Percentiles rank a stretch among this genome's conserved stretches.
Conservation (phyloP, 2,797 vertebrate genomes). For the Phaenicophaeus curvirostris region DNA sequence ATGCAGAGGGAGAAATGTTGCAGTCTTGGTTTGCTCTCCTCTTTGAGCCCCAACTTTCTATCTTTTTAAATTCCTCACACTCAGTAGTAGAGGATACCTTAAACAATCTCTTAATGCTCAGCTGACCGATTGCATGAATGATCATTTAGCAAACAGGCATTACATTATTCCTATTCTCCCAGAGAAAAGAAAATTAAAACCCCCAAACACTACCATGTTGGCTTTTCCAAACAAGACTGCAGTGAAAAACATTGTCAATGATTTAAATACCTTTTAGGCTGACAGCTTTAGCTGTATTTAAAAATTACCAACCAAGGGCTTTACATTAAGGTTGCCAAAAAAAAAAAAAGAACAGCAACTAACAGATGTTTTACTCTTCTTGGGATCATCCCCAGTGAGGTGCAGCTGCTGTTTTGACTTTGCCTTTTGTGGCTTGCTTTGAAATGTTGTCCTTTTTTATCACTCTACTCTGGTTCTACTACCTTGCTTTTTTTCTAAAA, state of each 20-base stretch:
- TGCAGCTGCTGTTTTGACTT: constrained; percentile 55
- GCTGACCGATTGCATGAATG: not conserved
- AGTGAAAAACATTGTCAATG: not conserved
- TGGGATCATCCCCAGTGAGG: not conserved
- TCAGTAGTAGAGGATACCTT: not conserved
- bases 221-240: not conserved
- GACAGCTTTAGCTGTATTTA: constrained; percentile 48
- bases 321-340: constrained; percentile 32
- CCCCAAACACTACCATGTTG: not conserved
- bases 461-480: not conserved
- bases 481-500: not conserved
- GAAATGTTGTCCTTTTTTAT: constrained; percentile 24
- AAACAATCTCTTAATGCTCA: not conserved
- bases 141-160: not conserved
- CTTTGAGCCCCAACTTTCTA: not conserved
- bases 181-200: not conserved
- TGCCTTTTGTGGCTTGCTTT: constrained; percentile 35
- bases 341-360: not conserved
- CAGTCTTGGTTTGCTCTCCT: not conserved
- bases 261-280: constrained; percentile 50
- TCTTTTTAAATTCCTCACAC: not conserved
- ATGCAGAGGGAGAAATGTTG: not conserved
- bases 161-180: not conserved
- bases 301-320: constrained; percentile 3
- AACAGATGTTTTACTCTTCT: constrained; percentile 61